These are phyloP conservation scores for Poecilia latipinna DNA, from an alignment of 2,113 vertebrate genomes.

Conservation along the genomic window DNA sequence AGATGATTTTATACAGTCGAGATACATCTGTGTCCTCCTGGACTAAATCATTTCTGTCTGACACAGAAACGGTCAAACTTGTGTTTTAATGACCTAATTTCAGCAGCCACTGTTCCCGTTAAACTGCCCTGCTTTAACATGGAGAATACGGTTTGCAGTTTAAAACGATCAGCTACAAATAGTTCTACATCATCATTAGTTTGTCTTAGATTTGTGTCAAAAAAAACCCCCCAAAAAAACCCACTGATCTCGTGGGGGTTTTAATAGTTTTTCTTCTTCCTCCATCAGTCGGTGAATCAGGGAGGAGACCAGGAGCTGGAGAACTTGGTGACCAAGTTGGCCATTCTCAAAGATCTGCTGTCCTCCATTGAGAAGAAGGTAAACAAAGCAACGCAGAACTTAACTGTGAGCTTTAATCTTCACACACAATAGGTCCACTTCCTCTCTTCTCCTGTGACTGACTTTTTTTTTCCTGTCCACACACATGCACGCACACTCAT, in stretches of 20 bases:
- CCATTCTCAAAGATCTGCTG: slow-evolving; percentile 93
- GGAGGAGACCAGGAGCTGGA: slow-evolving; percentile 94
- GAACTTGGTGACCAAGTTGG: slow-evolving; percentile 91
- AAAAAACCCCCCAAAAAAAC: no score
- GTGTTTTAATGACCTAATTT: no score
- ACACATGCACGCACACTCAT: not conserved
- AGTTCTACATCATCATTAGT: no score
- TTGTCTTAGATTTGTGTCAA: no score
- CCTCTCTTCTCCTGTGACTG: not conserved
- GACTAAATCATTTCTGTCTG: not conserved
- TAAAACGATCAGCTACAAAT: no score
- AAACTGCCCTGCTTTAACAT: no score
- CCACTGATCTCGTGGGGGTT: no score
- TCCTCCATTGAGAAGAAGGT: slow-evolving; percentile 97
- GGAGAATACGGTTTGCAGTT: no score
- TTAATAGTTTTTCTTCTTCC: not conserved
- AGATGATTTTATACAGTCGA: not conserved
- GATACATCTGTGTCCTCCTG: not conserved
- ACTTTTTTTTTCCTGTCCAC: not conserved
- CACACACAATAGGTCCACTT: slow-evolving; percentile 3
- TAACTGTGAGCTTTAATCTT: slow-evolving; percentile 3
- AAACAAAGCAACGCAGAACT: slow-evolving; percentile 12
- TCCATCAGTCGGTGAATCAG: slow-evolving; percentile 83
- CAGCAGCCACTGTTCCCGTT: no score
- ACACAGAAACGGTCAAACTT: not conserved